Evolutionary conservation across 2,888 invertebrate species (phyloP), one percentile per base, ranked within the genome.

Genomic region (Acronicta psi): DNA sequence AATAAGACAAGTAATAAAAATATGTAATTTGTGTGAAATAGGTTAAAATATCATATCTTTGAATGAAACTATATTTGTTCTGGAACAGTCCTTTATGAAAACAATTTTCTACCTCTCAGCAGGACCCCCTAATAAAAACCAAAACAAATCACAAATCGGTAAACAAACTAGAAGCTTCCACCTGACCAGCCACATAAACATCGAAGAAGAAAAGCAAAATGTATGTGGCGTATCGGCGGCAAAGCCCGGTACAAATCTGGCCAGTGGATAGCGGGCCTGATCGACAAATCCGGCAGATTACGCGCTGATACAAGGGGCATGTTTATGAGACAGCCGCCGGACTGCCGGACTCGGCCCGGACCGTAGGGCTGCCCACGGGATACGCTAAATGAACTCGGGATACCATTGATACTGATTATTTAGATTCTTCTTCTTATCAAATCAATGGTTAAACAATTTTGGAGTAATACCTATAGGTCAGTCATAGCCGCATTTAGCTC

Each of bases 251-350:
- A 93, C 93, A 94, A 93, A 93, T 93, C 92, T 93, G 90, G 88
- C 77, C 91, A 89, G 86, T 87, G 93, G 93, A 92, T 92, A 91
- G 88, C 90, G 82, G 85, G 87, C 80, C 92, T 94, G 93, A 94
- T 94, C 94, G 94, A 94, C 94, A 94, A 94, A 94, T 94, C 94
- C 94, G 82, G 81, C 84, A 94, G 94, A 94, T 94, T 94, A 94
- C 93, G 87, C 90, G 89, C 92, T 93, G 94, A 94, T 94, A 94
- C 94, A 47, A 82, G 88, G 81, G 78, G 83, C 90, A 91, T 92
- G 93, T 93, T 93, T 94, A 93, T 92, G 92, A 91, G 93, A 91
- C 91, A 91, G 86, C 80, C 80, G 71, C 76, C 74, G 75, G 81
- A 80, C 83, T 81, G 75, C 88, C 81, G 89, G 89, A 88, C 91